Base-by-base conservation (phyloP, 2,888 invertebrate genomes). In the Drosophila sordidula region DNA sequence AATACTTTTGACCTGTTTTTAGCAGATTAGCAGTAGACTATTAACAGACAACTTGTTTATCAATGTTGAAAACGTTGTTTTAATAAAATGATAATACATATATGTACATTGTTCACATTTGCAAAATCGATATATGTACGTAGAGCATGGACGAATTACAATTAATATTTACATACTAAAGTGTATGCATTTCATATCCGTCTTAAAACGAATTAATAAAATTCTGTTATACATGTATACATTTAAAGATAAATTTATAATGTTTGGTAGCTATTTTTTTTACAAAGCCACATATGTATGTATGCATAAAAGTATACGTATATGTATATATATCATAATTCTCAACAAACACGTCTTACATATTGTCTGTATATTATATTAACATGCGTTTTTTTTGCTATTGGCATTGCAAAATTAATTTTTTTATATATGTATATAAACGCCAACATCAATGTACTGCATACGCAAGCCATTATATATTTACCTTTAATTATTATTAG, bases 121-220 rank as follows among this genome's bases (percentile, higher is more conserved):
- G 39, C 26, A 51, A 51, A 51, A 51, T 51, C 51, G 51, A 51
- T 51, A 51, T 12, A 39, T 39, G 26, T 51, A 51, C 39, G 26
- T 50, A 12, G 39, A 51, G 38, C 9, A 9, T 16, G 8, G 14
- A 4, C 4, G 5, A 39, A 4, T 16, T 11, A 39, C 16, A 39
- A 9, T 16, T 6, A 4, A 14, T 9, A 8, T 14, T n/a, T n/a
- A 26, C 26, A 26, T 26, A 26, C 6, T 1, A 26, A 2, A 32
- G 2, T 32, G 3, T 11, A 32, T 11, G 9, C 18, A 18, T 18
- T 32, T 3, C 32, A 9, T 32, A 22, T 8, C 14, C 3, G 6
- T 0, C 9, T 39, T 9, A 39, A 16, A 16, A 39, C 16, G 2
- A 18, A 18, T 18, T 8, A 14, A 14, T 16, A 9, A 14, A 16